phyloP scores from a whole-genome alignment of 2,113 vertebrate genomes.

The Phylloscopus trochilus region DNA sequence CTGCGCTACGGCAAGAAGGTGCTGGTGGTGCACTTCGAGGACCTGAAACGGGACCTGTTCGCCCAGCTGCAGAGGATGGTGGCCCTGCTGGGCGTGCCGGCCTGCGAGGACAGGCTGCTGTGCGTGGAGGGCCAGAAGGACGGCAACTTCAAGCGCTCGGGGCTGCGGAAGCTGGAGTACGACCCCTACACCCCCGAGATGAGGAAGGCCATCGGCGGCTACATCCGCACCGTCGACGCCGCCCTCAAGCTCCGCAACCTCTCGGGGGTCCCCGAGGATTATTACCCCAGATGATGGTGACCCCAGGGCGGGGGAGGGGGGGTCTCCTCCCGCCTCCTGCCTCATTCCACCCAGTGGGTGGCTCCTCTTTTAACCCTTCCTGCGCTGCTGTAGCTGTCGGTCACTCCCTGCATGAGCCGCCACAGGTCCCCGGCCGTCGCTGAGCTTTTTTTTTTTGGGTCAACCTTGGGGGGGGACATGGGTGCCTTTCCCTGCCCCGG shows the following conservation, averaged over 20 bases:
- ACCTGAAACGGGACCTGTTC: constrained; percentile 89
- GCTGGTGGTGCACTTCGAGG: constrained; percentile 94
- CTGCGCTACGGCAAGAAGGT: constrained; percentile 86
- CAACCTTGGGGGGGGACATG: not conserved
- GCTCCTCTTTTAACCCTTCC: not conserved
- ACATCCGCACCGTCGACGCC: constrained; percentile 86
- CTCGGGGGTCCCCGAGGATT: constrained; percentile 88
- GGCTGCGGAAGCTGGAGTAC: constrained; percentile 89
- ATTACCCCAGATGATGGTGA: constrained; percentile 89
- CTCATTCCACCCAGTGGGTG: constrained; percentile 68
- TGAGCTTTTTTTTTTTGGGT: not conserved
- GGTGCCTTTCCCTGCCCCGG: not conserved
- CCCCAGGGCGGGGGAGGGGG: fast-evolving
- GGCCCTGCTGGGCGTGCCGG: constrained; percentile 80
- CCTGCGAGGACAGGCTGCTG: constrained; percentile 88
- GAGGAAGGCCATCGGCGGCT: constrained; percentile 79
- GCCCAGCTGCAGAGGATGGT: constrained; percentile 88
- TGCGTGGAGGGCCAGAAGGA: constrained; percentile 97
- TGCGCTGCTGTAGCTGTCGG: constrained; percentile 31
- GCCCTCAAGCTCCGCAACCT: constrained; percentile 84
- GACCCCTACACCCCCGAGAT: constrained; percentile 92
- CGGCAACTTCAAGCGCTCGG: constrained; percentile 95
- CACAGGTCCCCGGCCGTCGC: not conserved
- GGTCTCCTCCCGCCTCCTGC: not conserved
- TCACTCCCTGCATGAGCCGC: constrained; percentile 64